Conservation (phyloP, 37 sponge, comb jelly and placozoan species). For the Mnemiopsis leidyi region DNA sequence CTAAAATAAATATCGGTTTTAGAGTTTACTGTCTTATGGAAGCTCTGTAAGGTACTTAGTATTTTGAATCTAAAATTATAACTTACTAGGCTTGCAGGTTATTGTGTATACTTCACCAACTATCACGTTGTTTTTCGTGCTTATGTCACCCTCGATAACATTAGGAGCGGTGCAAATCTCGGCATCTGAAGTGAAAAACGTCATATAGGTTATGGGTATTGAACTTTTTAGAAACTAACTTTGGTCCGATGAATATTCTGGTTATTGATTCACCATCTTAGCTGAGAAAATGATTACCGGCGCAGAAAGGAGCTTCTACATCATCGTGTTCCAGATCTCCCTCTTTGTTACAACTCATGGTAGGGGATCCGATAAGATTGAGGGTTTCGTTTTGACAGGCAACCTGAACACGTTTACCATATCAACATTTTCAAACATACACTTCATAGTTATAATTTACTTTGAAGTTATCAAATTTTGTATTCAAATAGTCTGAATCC, state of each 20-base stretch:
- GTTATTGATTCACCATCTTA: too few species aligned
- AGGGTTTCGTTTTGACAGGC: neutral
- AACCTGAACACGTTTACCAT: neutral
- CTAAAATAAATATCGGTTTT: too few species aligned
- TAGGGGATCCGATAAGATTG: neutral
- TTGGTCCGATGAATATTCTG: too few species aligned
- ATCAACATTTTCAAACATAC: too few species aligned
- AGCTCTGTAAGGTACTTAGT: too few species aligned
- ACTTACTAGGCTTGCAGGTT: neutral
- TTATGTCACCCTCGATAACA: neutral
- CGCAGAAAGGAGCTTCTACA: neutral
- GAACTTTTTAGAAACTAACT: too few species aligned
- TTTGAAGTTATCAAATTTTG: too few species aligned
- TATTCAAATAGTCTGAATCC: too few species aligned
- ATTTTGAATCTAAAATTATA: too few species aligned
- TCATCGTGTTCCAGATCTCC: neutral
- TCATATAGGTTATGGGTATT: too few species aligned
- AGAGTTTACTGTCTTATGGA: too few species aligned
- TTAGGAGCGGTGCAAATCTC: neutral
- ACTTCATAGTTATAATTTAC: too few species aligned
- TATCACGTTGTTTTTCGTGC: neutral
- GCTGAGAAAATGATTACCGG: neutral
- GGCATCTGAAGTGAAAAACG: neutral
- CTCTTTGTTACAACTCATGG: neutral
- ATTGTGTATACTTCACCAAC: neutral